A percentile compares a stretch with the other conserved stretches of the same genome.
These are phyloP conservation scores for Triplophysa bombifrons DNA, from an alignment of 2,797 vertebrate genomes.

Conservation along the genomic window DNA sequence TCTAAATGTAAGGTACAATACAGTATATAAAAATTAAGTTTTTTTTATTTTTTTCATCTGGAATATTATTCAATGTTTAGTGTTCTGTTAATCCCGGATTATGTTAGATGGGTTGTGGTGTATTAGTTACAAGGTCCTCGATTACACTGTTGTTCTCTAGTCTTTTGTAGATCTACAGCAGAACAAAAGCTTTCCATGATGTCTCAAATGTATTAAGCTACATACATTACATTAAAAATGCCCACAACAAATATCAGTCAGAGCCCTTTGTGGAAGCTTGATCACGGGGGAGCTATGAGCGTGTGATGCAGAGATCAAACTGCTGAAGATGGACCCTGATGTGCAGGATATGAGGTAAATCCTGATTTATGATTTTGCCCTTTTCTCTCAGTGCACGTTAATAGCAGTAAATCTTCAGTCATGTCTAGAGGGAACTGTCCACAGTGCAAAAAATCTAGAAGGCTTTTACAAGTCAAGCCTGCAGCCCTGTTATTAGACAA, in stretches of 20 bases:
- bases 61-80: too few relatives aligned
- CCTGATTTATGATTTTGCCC: constrained; percentile 64
- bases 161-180: background rate
- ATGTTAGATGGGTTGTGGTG: background rate
- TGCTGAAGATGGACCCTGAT: constrained; percentile 40
- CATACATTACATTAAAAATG: background rate
- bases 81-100: too few relatives aligned
- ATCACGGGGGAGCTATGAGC: background rate
- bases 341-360: constrained; percentile 52
- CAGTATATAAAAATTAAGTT: too few relatives aligned
- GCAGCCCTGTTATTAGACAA: constrained; percentile 30
- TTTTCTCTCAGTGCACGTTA: constrained; percentile 54
- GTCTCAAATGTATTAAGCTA: background rate
- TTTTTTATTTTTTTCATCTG: too few relatives aligned
- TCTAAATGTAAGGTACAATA: too few relatives aligned
- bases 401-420: constrained; percentile 52
- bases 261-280: background rate
- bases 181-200: background rate
- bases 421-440: constrained; percentile 52
- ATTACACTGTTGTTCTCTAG: background rate
- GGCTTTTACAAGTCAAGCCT: constrained; percentile 50
- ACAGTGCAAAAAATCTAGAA: constrained; percentile 55
- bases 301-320: constrained; percentile 32
- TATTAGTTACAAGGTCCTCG: background rate
- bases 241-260: constrained; percentile 10